Evolutionary conservation across 2,888 invertebrate species (phyloP).

Genomic region (Argynnis bischoffii): DNA sequence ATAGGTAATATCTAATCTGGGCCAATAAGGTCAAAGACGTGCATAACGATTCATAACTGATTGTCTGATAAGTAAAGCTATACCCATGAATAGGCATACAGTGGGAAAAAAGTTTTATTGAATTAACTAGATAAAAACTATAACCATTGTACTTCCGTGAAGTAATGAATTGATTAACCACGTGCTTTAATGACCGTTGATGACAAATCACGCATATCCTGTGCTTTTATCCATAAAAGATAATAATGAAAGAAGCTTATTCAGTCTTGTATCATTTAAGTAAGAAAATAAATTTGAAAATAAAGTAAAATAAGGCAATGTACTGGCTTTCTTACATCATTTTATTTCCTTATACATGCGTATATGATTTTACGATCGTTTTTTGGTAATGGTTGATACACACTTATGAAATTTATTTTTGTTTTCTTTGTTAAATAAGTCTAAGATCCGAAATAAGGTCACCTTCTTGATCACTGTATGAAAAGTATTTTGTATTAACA

Average conservation of each 20-base stretch:
- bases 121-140: slow-evolving; percentile 26
- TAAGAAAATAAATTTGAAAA: not conserved
- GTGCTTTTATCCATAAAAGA: slow-evolving; percentile 16
- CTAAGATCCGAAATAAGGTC: too few relatives aligned
- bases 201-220: slow-evolving; percentile 31
- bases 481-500: too few relatives aligned
- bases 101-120: slow-evolving; percentile 28
- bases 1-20: slow-evolving; percentile 23
- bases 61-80: slow-evolving; percentile 29
- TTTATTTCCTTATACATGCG: slow-evolving; percentile 3
- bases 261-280: not conserved
- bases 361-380: slow-evolving; percentile 4
- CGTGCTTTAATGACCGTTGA: slow-evolving; percentile 33
- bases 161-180: slow-evolving; percentile 28
- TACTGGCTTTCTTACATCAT: slow-evolving; percentile 14
- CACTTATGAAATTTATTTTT: not conserved
- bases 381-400: slow-evolving; percentile 2
- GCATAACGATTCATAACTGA: slow-evolving; percentile 27
- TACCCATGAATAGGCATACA: slow-evolving; percentile 1
- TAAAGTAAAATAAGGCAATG: slow-evolving; percentile 10
- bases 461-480: too few relatives aligned
- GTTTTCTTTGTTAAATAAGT: not conserved
- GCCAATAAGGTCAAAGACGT: slow-evolving; percentile 33
- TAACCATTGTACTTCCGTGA: slow-evolving; percentile 31
- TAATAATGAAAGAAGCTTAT: not conserved